A percentile compares a stretch with the other conserved stretches of the same genome.
phyloP scores from a whole-genome alignment of 2,113 vertebrate species.

The Coturnix japonica region DNA sequence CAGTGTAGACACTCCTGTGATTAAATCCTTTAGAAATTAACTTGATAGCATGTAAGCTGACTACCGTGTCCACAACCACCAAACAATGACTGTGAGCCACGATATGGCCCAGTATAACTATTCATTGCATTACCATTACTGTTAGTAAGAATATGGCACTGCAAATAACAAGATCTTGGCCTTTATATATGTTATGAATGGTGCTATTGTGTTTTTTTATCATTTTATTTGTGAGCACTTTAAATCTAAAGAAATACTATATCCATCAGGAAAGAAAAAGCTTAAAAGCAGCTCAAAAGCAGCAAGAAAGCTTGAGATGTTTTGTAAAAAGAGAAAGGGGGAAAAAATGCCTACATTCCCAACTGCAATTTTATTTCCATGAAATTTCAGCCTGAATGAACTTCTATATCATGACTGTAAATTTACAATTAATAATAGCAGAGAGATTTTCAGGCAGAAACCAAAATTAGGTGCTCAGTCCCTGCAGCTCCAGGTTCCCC shows the following conservation, averaged over 20 bases:
- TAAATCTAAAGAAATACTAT: neutral
- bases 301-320: neutral
- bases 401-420: neutral
- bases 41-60: neutral
- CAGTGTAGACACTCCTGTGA: constrained; percentile 8
- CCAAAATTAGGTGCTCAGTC: neutral
- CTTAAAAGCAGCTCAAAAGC: neutral
- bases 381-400: neutral
- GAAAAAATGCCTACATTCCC: neutral
- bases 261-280: neutral
- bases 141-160: neutral
- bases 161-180: neutral
- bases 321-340: neutral
- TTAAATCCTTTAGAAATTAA: constrained; percentile 34
- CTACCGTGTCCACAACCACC: constrained; percentile 5
- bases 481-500: neutral
- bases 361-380: neutral
- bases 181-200: neutral
- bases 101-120: neutral
- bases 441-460: neutral
- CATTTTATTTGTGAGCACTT: neutral
- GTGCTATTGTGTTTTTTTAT: accelerated
- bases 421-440: neutral
- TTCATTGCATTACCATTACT: neutral
- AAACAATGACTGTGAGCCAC: neutral